A percentile compares a stretch with the other conserved stretches of the same genome.
phyloP scores from a whole-genome alignment of 2,113 vertebrate species.

The Oryzias melastigma region DNA sequence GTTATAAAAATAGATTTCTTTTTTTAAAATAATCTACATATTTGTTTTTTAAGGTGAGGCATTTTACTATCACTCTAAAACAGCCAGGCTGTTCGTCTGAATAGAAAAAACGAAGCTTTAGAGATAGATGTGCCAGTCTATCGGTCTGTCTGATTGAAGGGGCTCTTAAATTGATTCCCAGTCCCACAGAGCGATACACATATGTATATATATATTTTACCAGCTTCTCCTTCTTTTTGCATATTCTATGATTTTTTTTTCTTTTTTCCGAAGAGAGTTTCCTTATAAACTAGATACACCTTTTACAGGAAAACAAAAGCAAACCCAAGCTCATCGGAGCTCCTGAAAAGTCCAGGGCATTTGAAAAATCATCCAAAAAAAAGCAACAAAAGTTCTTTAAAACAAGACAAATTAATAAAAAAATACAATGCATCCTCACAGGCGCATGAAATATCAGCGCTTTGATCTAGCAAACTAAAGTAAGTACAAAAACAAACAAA shows the following conservation, averaged over 20 bases:
- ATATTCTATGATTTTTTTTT: slow-evolving; percentile 77
- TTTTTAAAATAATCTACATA: slow-evolving; percentile 84
- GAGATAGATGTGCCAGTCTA: slow-evolving; percentile 64
- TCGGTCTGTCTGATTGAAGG: slow-evolving; percentile 58
- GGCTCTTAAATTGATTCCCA: slow-evolving; percentile 49
- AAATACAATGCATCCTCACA: slow-evolving; percentile 74
- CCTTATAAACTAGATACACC: slow-evolving; percentile 77
- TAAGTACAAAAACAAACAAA: slow-evolving; percentile 40
- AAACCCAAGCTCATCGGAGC: slow-evolving; percentile 35
- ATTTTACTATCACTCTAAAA: slow-evolving; percentile 78
- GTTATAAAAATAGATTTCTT: slow-evolving; percentile 84
- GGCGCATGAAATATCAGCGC: slow-evolving; percentile 76
- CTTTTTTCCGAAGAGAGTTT: slow-evolving; percentile 60
- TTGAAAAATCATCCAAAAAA: slow-evolving; percentile 80
- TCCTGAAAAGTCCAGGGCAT: slow-evolving; percentile 86
- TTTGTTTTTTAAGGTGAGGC: slow-evolving; percentile 78
- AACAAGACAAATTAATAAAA: slow-evolving; percentile 85
- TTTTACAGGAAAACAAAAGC: slow-evolving; percentile 83
- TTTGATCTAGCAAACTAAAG: slow-evolving; percentile 73
- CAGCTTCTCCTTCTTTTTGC: slow-evolving; percentile 78
- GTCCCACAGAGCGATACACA: slow-evolving; percentile 29
- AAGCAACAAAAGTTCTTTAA: slow-evolving; percentile 78
- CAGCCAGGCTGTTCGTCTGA: slow-evolving; percentile 74
- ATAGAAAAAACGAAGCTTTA: slow-evolving; percentile 76
- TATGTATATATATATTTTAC: slow-evolving; percentile 41